Evolutionary conservation across 2,888 invertebrate genomes (phyloP).

Genomic region (Agrochola lychnidis): DNA sequence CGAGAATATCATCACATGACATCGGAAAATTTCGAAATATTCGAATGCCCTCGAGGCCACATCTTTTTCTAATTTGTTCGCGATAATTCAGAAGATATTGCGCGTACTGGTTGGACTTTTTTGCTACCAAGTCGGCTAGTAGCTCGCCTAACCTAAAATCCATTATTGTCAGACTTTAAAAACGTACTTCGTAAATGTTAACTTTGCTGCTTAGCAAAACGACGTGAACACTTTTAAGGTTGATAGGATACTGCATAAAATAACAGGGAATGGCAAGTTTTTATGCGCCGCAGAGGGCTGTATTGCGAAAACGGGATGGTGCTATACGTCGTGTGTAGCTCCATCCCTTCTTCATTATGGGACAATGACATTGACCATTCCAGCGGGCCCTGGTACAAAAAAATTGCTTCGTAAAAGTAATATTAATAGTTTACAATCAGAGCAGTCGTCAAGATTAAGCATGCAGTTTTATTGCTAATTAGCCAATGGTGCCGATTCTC

Average conservation of each 20-base stretch:
- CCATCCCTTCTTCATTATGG: not conserved
- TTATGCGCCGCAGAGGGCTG: not conserved
- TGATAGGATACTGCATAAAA: slow-evolving; percentile 8
- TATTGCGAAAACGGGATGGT: not conserved
- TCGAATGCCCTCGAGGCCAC: not conserved
- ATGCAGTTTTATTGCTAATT: no score
- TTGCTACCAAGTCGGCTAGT: not conserved
- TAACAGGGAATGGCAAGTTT: not conserved
- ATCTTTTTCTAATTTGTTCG: fast-evolving
- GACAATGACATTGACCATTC: not conserved
- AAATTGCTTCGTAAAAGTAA: not conserved
- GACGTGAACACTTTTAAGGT: not conserved
- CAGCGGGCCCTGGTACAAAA: not conserved
- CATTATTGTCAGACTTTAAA: not conserved
- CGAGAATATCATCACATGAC: no score
- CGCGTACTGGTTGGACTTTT: no score
- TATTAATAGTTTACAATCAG: no score
- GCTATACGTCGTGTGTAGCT: not conserved
- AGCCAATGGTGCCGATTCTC: no score
- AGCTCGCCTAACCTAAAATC: not conserved
- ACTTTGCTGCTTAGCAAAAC: not conserved
- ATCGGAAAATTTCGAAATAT: no score
- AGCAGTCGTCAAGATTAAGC: no score
- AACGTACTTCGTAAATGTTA: not conserved
- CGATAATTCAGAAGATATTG: not conserved